Conservation (phyloP, 2,113 vertebrate genomes). For the Sapajus apella region DNA sequence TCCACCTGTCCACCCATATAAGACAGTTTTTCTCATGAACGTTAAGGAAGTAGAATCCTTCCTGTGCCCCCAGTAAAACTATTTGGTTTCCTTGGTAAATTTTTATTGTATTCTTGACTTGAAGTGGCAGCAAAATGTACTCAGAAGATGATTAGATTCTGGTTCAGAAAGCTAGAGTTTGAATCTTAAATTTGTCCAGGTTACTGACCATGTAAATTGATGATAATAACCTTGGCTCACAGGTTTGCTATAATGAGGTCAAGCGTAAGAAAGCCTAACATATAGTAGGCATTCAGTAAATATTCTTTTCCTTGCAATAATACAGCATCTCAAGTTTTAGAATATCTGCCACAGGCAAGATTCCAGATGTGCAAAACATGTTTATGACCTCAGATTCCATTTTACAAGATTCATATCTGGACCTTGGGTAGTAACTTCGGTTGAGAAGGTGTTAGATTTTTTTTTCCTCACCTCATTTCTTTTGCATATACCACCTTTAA, state of each 20-base stretch:
- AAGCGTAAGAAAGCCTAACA: conserved; percentile 7
- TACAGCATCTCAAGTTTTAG: conserved; percentile 25
- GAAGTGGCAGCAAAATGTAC: neutral
- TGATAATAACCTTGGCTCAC: neutral
- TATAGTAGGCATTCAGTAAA: conserved; percentile 28
- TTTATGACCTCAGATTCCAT: conserved; percentile 63
- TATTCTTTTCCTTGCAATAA: neutral
- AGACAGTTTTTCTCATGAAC: neutral
- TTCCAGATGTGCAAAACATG: conserved; percentile 58
- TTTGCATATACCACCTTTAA: conserved; percentile 66
- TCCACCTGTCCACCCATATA: neutral
- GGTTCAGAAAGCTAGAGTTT: neutral
- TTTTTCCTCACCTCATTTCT: conserved; percentile 47
- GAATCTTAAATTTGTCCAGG: neutral
- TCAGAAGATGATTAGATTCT: neutral
- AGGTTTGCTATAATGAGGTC: neutral
- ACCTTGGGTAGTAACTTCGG: neutral
- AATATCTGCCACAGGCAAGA: conserved; percentile 38
- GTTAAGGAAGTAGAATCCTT: neutral
- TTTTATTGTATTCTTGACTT: neutral
- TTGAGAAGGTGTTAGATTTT: conserved; percentile 55
- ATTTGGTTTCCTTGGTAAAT: neutral
- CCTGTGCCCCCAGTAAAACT: neutral
- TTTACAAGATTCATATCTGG: conserved; percentile 50
- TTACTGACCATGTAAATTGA: neutral